Evolutionary conservation across 2,113 vertebrate genomes (phyloP), one percentile per base, ranked within the genome.

Genomic region (Stigmatopora argus): DNA sequence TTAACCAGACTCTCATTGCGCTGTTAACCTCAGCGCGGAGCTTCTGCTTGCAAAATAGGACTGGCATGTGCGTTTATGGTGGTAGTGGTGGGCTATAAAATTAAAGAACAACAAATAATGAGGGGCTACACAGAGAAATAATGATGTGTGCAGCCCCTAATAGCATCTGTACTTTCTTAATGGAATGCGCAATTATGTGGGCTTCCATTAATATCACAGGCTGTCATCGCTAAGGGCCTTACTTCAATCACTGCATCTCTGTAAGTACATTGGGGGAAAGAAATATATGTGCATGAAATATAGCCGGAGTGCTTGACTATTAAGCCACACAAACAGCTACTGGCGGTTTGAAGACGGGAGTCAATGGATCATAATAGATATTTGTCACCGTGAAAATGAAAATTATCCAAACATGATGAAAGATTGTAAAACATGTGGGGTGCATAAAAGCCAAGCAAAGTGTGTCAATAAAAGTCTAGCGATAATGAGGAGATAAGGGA

Each of bases 131-230:
- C 68, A 70, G 83, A 89, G 85, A 90, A 91, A 92, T 85, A 88
- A 89, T 0, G 73, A 85, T 81, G 86, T 86, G 75, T 87, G 80
- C 83, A 84, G 90, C 84, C 80, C 68, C 86, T 89, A 87, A 90
- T 92, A 91, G 91, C 88, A 91, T 93, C 90, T 83, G 88, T 77
- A 86, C 87, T 89, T 90, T 89, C 90, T 88, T 92, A 92, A 91
- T 92, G 89, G 89, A 86, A 86, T 87, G 89, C 77, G 84, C 91
- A 91, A 90, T 92, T 91, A 86, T 76, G 76, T 88, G 87, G 86
- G 88, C 89, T 85, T 79, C 76, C 85, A 90, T 90, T 91, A 89
- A 88, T 83, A 85, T 85, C 74, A 67, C 59, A 80, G 77, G 79
- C 62, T 83, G 82, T 78, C 79, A 83, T n/a, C 52, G 76, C 80